Conservation (phyloP, 2,888 invertebrate species). For the Meganola albula region DNA sequence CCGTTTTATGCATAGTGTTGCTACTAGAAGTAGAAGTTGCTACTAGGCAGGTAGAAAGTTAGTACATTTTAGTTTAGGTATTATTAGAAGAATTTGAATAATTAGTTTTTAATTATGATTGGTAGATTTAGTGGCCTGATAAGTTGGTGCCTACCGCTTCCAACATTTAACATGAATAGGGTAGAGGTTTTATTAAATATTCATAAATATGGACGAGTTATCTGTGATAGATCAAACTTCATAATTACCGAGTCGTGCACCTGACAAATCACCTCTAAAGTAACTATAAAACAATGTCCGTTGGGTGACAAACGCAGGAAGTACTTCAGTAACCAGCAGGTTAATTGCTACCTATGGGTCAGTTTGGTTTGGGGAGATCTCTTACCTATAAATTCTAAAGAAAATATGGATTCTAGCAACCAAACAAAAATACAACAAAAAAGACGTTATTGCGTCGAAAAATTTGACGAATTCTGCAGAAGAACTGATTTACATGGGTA, state of each 20-base stretch:
- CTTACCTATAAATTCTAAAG: neutral
- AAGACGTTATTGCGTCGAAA: conserved; percentile 32
- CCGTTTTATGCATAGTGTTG: no score
- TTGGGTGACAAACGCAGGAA: no score
- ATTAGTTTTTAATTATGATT: no score
- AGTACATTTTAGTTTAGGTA: no score
- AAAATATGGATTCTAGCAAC: conserved; percentile 1
- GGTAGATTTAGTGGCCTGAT: no score
- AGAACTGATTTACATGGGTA: conserved; percentile 84
- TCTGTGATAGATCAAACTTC: conserved; percentile 40
- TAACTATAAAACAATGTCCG: no score
- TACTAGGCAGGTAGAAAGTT: no score
- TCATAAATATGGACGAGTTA: conserved; percentile 24
- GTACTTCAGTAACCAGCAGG: no score
- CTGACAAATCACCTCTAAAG: conserved; percentile 31
- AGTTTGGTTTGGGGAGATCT: conserved; percentile 8
- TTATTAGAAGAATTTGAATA: no score
- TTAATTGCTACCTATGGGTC: no score
- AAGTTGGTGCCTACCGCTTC: no score
- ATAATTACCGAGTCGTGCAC: conserved; percentile 42
- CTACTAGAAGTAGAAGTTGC: no score
- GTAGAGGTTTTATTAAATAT: conserved; percentile 20
- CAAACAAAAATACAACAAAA: conserved; percentile 23
- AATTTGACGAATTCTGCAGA: conserved; percentile 78
- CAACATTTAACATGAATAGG: conserved; percentile 7